Evolutionary conservation across 2,113 vertebrate genomes (phyloP).

Genomic region (Apistogramma diplotaenia): DNA sequence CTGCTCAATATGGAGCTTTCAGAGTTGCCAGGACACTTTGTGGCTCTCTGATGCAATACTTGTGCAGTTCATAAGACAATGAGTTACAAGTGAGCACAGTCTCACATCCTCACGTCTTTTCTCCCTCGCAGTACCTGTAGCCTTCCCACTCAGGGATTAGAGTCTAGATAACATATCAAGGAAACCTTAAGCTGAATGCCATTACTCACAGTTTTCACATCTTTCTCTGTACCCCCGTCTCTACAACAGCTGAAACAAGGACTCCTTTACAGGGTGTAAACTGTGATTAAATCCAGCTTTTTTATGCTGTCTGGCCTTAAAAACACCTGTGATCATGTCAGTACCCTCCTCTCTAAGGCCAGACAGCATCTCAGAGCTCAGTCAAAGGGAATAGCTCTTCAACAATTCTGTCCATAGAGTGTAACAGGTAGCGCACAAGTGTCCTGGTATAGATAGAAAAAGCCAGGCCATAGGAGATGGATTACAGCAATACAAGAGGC

Average conservation of each 20-base stretch:
- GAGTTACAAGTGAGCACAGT: not conserved
- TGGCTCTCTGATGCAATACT: conserved; percentile 15
- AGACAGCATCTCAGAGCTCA: conserved; percentile 32
- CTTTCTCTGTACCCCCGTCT: not conserved
- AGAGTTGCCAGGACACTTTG: not conserved
- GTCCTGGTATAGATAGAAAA: conserved; percentile 28
- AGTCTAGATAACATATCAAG: conserved; percentile 54
- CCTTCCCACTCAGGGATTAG: conserved; percentile 51
- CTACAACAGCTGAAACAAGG: conserved; percentile 11
- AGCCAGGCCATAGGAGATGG: conserved; percentile 25
- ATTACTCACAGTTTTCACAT: not conserved
- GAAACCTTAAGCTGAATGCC: conserved; percentile 26
- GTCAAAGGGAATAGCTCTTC: conserved; percentile 13
- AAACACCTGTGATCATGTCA: conserved; percentile 20
- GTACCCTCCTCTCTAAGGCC: not conserved
- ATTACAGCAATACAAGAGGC: conserved; percentile 17
- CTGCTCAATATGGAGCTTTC: not conserved
- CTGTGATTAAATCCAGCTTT: conserved; percentile 1
- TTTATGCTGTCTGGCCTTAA: conserved; percentile 17
- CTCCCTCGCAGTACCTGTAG: conserved; percentile 4
- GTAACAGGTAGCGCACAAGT: conserved; percentile 26
- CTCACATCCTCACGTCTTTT: conserved; percentile 2
- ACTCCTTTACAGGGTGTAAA: conserved; percentile 18
- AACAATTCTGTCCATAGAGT: conserved; percentile 10
- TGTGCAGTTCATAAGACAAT: conserved; percentile 16